phyloP scores from a whole-genome alignment of 2,888 invertebrate species.

The Pimpla rufipes region DNA sequence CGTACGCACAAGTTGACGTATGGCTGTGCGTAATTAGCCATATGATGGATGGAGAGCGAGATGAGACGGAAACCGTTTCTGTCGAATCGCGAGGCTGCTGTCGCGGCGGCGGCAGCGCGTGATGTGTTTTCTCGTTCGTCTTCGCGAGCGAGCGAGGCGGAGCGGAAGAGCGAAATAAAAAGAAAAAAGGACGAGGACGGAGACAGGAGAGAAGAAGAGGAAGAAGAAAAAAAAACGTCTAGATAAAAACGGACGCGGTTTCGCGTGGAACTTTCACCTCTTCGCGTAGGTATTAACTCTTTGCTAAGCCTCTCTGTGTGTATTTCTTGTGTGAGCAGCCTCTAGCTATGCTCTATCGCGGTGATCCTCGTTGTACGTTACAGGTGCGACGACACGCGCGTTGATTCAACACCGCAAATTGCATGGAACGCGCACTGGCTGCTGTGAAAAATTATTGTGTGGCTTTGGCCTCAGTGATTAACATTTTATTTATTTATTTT shows the following conservation, averaged over 20 bases:
- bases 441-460: conserved; percentile 24
- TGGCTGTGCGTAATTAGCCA: conserved; percentile 34
- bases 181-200: conserved; percentile 26
- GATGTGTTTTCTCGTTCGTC: neutral
- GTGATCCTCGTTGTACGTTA: conserved; percentile 10
- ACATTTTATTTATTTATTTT: no score
- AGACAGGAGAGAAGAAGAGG: conserved; percentile 6
- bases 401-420: conserved; percentile 1
- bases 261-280: conserved; percentile 66
- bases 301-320: conserved; percentile 25
- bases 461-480: neutral
- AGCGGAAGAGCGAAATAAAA: neutral
- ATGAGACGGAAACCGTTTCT: conserved; percentile 35
- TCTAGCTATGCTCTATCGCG: neutral
- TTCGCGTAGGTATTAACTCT: conserved; percentile 50
- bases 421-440: neutral
- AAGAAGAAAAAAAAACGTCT: conserved; percentile 50
- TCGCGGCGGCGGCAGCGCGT: neutral
- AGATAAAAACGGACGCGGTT: conserved; percentile 62
- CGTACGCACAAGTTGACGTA: conserved; percentile 11
- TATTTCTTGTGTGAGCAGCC: conserved; percentile 1
- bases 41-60: conserved; percentile 52
- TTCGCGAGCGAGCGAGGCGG: neutral
- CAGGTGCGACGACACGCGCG: conserved; percentile 30
- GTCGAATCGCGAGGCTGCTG: neutral